Percentiles rank a stretch among this genome's conserved stretches.
Conservation (phyloP, 2,888 invertebrate genomes). For the Stenichneumon culpator region DNA sequence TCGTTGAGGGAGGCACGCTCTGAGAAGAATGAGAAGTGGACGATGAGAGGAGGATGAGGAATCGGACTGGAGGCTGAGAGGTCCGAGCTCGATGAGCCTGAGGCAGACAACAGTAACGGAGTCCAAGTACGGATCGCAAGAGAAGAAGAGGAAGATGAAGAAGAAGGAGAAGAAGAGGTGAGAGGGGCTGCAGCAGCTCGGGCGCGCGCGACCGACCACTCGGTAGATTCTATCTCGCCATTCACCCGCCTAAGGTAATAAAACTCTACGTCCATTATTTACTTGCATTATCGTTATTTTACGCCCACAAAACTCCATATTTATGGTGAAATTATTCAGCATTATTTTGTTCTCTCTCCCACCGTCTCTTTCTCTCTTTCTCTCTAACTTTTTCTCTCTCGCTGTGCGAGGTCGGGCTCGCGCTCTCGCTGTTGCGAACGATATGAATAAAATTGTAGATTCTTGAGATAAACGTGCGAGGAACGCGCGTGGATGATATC, state of each 20-base stretch:
- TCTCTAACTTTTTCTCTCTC: constrained; percentile 53
- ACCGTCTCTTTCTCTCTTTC: constrained; percentile 49
- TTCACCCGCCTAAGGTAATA: constrained; percentile 83
- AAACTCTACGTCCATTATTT: constrained; percentile 84
- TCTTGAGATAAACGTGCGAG: constrained; percentile 72
- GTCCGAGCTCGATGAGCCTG: constrained; percentile 23
- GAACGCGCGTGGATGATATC: constrained; percentile 60
- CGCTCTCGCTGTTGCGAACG: constrained; percentile 58
- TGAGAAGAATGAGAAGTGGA: constrained; percentile 33
- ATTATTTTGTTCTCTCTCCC: constrained; percentile 77
- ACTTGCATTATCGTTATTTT: constrained; percentile 85
- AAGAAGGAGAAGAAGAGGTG: constrained; percentile 46
- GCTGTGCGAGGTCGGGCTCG: constrained; percentile 9
- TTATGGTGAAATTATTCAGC: constrained; percentile 84
- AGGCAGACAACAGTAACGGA: constrained; percentile 11
- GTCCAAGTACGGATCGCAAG: constrained; percentile 31
- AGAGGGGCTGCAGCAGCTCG: constrained; percentile 60
- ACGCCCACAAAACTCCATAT: constrained; percentile 83
- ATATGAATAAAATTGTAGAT: constrained; percentile 83
- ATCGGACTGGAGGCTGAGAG: constrained; percentile 49
- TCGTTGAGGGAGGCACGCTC: constrained; percentile 9
- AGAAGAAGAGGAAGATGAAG: constrained; percentile 38
- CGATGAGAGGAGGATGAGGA: constrained; percentile 18
- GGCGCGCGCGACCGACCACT: constrained; percentile 71
- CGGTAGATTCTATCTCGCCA: constrained; percentile 83